Evolutionary conservation across 2,888 invertebrate species (phyloP).

Genomic region (Leptinotarsa haldemani): DNA sequence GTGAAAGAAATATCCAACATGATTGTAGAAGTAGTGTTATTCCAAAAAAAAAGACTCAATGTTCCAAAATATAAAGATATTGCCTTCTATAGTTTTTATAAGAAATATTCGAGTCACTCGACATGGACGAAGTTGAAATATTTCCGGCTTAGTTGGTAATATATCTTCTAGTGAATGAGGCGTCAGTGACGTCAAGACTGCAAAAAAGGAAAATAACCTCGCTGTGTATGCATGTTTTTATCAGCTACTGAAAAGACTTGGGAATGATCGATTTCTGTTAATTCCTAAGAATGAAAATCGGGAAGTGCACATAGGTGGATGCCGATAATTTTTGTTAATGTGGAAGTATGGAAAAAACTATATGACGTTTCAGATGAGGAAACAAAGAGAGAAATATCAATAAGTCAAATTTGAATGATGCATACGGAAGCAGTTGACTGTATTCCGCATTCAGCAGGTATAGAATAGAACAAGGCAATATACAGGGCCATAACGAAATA

Average conservation of each 20-base stretch:
- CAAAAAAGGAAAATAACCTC: not conserved
- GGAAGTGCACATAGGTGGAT: no score
- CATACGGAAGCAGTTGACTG: no score
- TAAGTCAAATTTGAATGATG: no score
- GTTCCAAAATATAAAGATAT: not conserved
- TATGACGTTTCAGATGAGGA: no score
- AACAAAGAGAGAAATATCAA: no score
- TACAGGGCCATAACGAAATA: no score
- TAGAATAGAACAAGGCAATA: no score
- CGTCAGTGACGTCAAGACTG: not conserved
- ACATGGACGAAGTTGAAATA: not conserved
- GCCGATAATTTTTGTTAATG: no score
- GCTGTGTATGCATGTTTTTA: not conserved
- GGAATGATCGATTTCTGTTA: not conserved
- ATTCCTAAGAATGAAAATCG: not conserved
- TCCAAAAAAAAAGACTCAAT: not conserved
- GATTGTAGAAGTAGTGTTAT: not conserved
- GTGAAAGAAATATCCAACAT: no score
- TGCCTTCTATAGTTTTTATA: not conserved
- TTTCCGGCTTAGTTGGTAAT: not conserved
- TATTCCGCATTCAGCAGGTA: no score
- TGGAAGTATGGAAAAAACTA: no score
- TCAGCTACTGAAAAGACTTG: not conserved
- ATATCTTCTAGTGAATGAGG: not conserved
- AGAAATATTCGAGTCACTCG: not conserved